A percentile compares a stretch with the other conserved stretches of the same genome.
Evolutionary conservation across 2,888 invertebrate genomes (phyloP).

Genomic region (Prosapia bicincta): DNA sequence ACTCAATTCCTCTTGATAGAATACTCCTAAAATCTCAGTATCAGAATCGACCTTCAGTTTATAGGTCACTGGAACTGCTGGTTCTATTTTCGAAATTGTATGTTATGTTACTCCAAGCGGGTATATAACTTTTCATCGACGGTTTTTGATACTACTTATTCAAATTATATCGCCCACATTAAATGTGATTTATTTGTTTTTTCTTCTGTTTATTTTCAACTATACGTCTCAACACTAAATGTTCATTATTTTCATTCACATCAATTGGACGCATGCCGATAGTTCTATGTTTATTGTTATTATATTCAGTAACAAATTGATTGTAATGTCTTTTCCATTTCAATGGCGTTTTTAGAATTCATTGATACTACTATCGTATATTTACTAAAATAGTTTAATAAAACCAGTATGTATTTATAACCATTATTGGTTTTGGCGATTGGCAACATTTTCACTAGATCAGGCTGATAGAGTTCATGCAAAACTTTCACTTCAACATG

Average conservation of each 20-base stretch:
- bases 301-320: neutral
- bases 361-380: too few relatives aligned
- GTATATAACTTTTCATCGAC: conserved; percentile 8
- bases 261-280: too few relatives aligned
- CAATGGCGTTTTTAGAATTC: too few relatives aligned
- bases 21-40: neutral
- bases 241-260: too few relatives aligned
- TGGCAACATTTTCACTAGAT: conserved; percentile 23
- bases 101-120: conserved; percentile 6
- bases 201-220: too few relatives aligned
- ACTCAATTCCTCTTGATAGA: conserved; percentile 5
- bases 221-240: too few relatives aligned
- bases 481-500: conserved; percentile 19
- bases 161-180: conserved; percentile 10
- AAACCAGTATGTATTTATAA: too few relatives aligned
- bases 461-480: conserved; percentile 24
- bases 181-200: neutral
- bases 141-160: conserved; percentile 3
- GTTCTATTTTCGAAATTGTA: conserved; percentile 5
- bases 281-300: too few relatives aligned
- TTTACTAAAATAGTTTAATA: too few relatives aligned
- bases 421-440: neutral
- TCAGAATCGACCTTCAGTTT: too few relatives aligned
- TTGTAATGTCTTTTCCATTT: neutral
- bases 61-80: too few relatives aligned